Evolutionary conservation across 2,797 vertebrate genomes (phyloP), one percentile per base, ranked within the genome.

Genomic region (Limnodromus scolopaceus): DNA sequence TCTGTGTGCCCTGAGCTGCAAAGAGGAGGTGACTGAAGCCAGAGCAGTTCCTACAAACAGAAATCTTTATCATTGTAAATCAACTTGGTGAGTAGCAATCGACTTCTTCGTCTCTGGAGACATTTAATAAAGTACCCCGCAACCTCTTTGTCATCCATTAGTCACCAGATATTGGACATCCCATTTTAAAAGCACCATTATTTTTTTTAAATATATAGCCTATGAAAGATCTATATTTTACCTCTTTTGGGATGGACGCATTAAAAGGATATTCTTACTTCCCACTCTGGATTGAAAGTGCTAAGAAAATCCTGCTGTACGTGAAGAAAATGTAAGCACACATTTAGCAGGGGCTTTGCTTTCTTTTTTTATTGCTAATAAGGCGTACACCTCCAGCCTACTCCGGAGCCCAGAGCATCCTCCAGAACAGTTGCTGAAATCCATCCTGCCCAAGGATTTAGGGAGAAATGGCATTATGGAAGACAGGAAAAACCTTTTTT

Each of bases 21-120:
- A 74, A 53, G 32, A 82, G 66, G 63, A 89, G 77, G 86, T 87
- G 78, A 70, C 88, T 66, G 78, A 89, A 93, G 86, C 70, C 86
- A 68, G 60, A 45, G 7, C 11, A 3, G 64, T 83, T 91, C 75
- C 92, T 91, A 91, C 93, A 93, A 85, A 94, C 55, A 95, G 88
- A 96, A 96, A 91, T 82, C 91, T 96, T 96, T 79, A 92, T 84
- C 92, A 46, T 11, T 95, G 92, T 97, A 95, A 96, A 96, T 97
- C 93, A 95, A 84, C 91, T 77, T 43, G 1, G 84, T 91, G 88
- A 96, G 92, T 64, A 92, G 92, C 88, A 93, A 95, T 96, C 34
- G 68, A 96, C 91, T 96, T 87, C 90, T 92, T 94, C 87, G 72
- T 92, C 93, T 89, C 93, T 70, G 45, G 95, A 92, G 93, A 89